These are phyloP conservation scores for Poeciliopsis presidionis DNA, from an alignment of 2,797 vertebrate species.

Conservation along the genomic window DNA sequence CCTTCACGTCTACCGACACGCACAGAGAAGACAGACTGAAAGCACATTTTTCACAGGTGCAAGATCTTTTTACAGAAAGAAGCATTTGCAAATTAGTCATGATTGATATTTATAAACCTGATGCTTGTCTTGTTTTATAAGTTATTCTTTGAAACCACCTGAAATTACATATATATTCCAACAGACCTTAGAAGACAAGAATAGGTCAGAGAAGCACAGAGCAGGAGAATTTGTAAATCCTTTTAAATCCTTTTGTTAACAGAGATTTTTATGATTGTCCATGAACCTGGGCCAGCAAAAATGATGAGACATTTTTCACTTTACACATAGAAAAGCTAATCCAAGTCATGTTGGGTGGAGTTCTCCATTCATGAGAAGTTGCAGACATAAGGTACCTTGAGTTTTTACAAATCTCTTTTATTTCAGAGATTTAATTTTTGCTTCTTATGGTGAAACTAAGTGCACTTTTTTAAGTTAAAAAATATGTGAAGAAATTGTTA, in stretches of 20 bases:
- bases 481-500: not conserved
- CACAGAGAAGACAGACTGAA: conserved; percentile 34
- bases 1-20: conserved; percentile 16
- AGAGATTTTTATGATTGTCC: conserved; percentile 18
- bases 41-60: conserved; percentile 71
- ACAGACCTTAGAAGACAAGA: conserved; percentile 18
- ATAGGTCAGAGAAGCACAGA: conserved; percentile 31
- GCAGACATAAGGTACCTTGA: conserved; percentile 6
- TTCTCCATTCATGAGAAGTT: conserved; percentile 20
- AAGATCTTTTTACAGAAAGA: conserved; percentile 55
- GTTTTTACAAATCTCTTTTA: conserved; percentile 11
- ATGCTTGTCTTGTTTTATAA: conserved; percentile 61
- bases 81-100: conserved; percentile 63
- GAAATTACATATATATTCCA: conserved; percentile 38
- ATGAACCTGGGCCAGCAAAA: conserved; percentile 11
- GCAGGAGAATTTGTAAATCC: conserved; percentile 14
- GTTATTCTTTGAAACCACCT: conserved; percentile 41
- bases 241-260: not conserved
- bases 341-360: not conserved
- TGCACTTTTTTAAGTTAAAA: not conserved
- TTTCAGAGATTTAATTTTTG: not conserved
- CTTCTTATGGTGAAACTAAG: not conserved
- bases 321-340: conserved; percentile 9
- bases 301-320: conserved; percentile 19
- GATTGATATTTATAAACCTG: conserved; percentile 72